Evolutionary conservation across 2,113 vertebrate genomes (phyloP).

Genomic region (Patagioenas fasciata): DNA sequence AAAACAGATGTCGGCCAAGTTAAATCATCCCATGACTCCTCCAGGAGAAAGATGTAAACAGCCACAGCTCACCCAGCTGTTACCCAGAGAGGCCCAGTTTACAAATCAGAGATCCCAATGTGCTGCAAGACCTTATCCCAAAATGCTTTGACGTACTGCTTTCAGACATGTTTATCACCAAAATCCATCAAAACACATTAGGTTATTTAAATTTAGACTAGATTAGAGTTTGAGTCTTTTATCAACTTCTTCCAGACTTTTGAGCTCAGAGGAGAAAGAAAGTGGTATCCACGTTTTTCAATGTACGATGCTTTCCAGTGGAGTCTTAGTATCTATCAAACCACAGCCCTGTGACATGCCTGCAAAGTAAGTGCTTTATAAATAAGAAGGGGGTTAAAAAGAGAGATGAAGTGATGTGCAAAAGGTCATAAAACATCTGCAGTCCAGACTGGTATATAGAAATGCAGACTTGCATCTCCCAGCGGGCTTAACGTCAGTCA

Average conservation of each 20-base stretch:
- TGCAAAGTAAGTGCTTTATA: not conserved
- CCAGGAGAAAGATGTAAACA: constrained; percentile 32
- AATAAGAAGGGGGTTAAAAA: rapidly evolving
- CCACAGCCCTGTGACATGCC: not conserved
- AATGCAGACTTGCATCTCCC: not conserved
- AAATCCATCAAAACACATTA: not conserved
- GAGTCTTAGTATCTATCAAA: not conserved
- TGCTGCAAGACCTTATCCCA: not conserved
- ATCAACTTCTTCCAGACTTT: not conserved
- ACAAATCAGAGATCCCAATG: not conserved
- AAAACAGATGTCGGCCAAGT: constrained; percentile 2
- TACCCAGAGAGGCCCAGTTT: not conserved
- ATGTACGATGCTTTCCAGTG: not conserved
- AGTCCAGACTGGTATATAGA: not conserved
- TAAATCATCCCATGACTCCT: constrained; percentile 20
- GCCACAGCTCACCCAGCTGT: constrained; percentile 8
- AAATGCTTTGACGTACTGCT: not conserved
- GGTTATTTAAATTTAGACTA: not conserved
- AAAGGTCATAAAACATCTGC: not conserved
- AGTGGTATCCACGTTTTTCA: rapidly evolving
- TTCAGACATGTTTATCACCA: not conserved
- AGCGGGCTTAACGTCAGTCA: not conserved
- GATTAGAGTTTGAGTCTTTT: not conserved
- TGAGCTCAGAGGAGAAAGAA: not conserved
- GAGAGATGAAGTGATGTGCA: not conserved